phyloP scores from a whole-genome alignment of 2,888 invertebrate species.

The Harpalus rufipes region DNA sequence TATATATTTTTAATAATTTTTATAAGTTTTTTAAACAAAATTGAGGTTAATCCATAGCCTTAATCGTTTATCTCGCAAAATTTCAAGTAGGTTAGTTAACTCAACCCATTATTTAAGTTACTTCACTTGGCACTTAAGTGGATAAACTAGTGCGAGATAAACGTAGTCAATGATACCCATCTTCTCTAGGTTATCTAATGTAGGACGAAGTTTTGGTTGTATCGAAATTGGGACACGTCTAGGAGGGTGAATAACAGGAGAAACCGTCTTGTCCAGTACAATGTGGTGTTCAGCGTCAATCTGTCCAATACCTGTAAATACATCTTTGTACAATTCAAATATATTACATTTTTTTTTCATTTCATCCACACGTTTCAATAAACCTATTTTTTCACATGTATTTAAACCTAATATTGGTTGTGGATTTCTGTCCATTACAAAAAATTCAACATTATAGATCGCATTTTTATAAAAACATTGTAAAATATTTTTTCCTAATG shows the following conservation, averaged over 20 bases:
- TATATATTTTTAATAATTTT: no score
- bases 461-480: conserved; percentile 6
- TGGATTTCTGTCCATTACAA: conserved; percentile 45
- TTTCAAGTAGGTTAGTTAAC: no score
- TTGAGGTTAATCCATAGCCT: no score
- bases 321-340: conserved; percentile 51
- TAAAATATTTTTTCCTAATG: conserved; percentile 50
- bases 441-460: conserved; percentile 55
- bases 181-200: conserved; percentile 56
- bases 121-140: no score
- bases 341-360: conserved; percentile 12
- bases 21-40: no score
- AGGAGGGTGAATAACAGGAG: conserved; percentile 35
- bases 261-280: conserved; percentile 61
- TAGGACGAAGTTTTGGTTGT: background rate
- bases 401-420: conserved; percentile 58
- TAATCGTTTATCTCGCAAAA: no score
- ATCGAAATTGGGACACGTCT: conserved; percentile 23
- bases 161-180: no score
- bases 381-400: conserved; percentile 47
- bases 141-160: no score
- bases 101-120: no score
- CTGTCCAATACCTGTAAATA: conserved; percentile 67
- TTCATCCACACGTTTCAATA: conserved; percentile 50
- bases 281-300: conserved; percentile 63